phyloP scores from a whole-genome alignment of 2,797 vertebrate genomes.

The Coregonus ussuriensis region DNA sequence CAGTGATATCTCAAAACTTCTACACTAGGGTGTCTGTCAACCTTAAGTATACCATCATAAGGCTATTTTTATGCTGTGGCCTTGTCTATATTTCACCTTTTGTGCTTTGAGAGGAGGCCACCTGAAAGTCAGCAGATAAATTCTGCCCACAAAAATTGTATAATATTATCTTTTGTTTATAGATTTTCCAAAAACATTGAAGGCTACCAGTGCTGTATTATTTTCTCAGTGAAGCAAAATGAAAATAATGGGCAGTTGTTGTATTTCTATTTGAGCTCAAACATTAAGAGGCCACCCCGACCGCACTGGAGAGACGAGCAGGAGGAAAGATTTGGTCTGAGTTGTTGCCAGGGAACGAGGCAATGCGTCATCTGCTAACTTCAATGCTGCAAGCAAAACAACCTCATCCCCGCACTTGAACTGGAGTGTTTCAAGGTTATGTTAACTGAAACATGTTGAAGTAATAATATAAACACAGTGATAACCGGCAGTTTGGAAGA shows the following conservation, averaged over 20 bases:
- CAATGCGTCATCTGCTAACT: conserved; percentile 76
- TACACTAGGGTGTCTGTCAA: conserved; percentile 11
- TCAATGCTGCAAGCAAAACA: conserved; percentile 78
- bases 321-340: conserved; percentile 70
- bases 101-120: conserved; percentile 14
- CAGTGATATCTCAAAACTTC: conserved; percentile 5
- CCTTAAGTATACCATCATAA: neutral
- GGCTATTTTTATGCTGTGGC: conserved; percentile 39
- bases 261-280: conserved; percentile 55
- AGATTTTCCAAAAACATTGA: conserved; percentile 30
- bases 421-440: conserved; percentile 82
- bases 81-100: conserved; percentile 32
- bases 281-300: conserved; percentile 61
- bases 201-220: conserved; percentile 38
- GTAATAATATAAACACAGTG: conserved; percentile 82
- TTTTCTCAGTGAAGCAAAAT: conserved; percentile 58
- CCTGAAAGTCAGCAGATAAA: conserved; percentile 21
- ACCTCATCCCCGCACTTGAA: conserved; percentile 75
- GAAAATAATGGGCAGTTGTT: conserved; percentile 56
- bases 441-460: conserved; percentile 81
- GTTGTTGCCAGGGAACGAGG: conserved; percentile 65
- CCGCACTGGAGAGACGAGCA: conserved; percentile 57
- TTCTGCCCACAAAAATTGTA: conserved; percentile 14
- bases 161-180: conserved; percentile 39
- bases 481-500: conserved; percentile 78